Evolutionary conservation across 2,888 invertebrate genomes (phyloP), one percentile per base, ranked within the genome.

Genomic region (Frankliniella intonsa): DNA sequence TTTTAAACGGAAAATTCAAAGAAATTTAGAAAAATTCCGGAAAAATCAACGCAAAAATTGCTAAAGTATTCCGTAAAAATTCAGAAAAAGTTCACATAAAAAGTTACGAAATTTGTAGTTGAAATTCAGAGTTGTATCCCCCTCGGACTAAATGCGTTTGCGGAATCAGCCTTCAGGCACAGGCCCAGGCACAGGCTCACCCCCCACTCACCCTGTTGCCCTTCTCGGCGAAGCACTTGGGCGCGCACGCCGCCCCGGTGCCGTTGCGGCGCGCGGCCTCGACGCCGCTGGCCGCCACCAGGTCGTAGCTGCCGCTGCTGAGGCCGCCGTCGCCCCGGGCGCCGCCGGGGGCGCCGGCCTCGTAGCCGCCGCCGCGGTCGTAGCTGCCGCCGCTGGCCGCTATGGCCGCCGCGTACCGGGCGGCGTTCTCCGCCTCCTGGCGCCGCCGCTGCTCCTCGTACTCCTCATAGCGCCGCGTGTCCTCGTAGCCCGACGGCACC

Each of bases 181-280:
- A 38, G 38, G 5, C 38, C 38, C 38, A 38, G 38, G 38, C 5
- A 3, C 38, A 38, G 9, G 65, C 65, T 81, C 50, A 82, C 84
- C 81, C 84, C 76, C 81, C 50, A 88, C 90, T 88, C 89, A 94
- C 94, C 86, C 95, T 90, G 83, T 91, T 92, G 87, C 96, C 96
- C 88, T 96, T 96, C 88, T 96, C 95, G 0, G 96, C 96, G 84
- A 95, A 93, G 88, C 96, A 96, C 90, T 96, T 95, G 0, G 95
- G 95, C 76, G 92, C 91, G 86, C 96, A 96, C 0, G 91, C 90
- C 17, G 90, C 92, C 0, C 85, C 88, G 0, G 91, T 92, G 85
- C 93, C 93, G 86, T 93, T 93, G 80, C 90, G 90, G n/a, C 89
- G 83, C 85, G 90, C 88, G 85, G 90, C 86, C 3, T 87, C 87